phyloP scores from a whole-genome alignment of 2,888 invertebrate genomes.

The Leucoptera coffeella region DNA sequence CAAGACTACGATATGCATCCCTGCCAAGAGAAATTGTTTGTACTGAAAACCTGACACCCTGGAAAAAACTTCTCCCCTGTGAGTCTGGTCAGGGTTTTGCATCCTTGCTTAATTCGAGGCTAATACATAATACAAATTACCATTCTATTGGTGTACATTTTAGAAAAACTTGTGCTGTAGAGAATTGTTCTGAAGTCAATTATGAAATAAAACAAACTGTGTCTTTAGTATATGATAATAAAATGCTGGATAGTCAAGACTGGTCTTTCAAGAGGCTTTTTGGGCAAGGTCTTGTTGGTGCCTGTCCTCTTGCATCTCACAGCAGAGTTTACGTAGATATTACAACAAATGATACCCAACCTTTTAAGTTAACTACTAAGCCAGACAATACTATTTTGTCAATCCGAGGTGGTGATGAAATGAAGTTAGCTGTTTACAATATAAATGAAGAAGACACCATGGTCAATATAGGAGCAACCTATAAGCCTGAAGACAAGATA shows the following conservation, averaged over 20 bases:
- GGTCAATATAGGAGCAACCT: constrained; percentile 63
- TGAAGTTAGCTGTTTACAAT: constrained; percentile 66
- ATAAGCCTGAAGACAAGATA: constrained; percentile 38
- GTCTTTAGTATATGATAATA: constrained; percentile 79
- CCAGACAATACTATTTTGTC: constrained; percentile 56
- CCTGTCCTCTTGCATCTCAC: constrained; percentile 72
- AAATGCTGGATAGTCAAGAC: constrained; percentile 61
- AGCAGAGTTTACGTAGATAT: constrained; percentile 81
- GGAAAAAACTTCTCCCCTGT: constrained; percentile 96
- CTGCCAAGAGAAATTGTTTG: constrained; percentile 94
- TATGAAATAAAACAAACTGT: constrained; percentile 82
- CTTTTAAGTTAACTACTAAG: constrained; percentile 58
- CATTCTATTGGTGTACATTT: constrained; percentile 86
- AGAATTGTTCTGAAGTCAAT: constrained; percentile 53
- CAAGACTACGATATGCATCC: constrained; percentile 74
- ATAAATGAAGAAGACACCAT: constrained; percentile 50
- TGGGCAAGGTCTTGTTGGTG: constrained; percentile 75
- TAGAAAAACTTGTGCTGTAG: constrained; percentile 66
- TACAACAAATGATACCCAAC: constrained; percentile 54
- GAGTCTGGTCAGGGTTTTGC: constrained; percentile 84
- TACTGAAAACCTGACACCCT: constrained; percentile 97
- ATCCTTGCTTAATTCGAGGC: constrained; percentile 81
- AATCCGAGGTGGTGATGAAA: constrained; percentile 62
- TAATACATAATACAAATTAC: constrained; percentile 88
- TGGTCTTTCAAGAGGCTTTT: constrained; percentile 86